Base-by-base conservation (phyloP, 2,888 invertebrate species). In the Agonopterix arenella region DNA sequence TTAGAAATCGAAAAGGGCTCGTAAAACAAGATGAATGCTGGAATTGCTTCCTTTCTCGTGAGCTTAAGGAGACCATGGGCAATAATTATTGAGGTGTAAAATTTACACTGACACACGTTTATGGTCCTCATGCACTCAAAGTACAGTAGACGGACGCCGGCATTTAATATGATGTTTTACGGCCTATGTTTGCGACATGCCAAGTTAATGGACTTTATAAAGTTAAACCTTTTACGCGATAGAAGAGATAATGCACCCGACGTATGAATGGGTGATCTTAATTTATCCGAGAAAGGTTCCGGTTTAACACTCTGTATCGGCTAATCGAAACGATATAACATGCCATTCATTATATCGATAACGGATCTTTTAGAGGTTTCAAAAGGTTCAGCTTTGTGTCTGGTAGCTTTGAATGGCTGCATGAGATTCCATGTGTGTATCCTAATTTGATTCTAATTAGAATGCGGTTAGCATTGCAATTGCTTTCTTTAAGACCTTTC, bases 181-280 rank as follows among this genome's bases (percentile, higher is more conserved):
- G 64, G 66, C 65, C 61, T 64, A 70, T 73, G 74, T 77, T 74
- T 75, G 78, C 76, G 78, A 81, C 78, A 73, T 68, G 70, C 67
- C 66, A 69, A 68, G 67, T 77, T 82, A 83, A 84, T 83, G 80
- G 80, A 79, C 70, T 76, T 73, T 76, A 76, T 74, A 76, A 68
- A 74, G 69, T 70, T 70, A 71, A 79, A 68, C 74, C 74, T 80
- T 79, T 81, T 76, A 76, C 75, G 71, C 76, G 81, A 78, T 78
- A 67, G 52, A 41, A 62, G 64, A 78, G 82, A 82, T 84, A 84
- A 81, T 77, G 71, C 70, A 62, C 66, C 70, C 69, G 83, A 84
- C 84, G 63, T 74, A 77, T 88, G 84, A 86, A 88, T 86, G 77
- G 86, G 78, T 83, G 84, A 80, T 85, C 82, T 84, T 85, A 84